Evolutionary conservation across 1,140 invertebrate species (phyloP), one percentile per base, ranked within the genome.

Genomic region (Oedothorax gibbosus): DNA sequence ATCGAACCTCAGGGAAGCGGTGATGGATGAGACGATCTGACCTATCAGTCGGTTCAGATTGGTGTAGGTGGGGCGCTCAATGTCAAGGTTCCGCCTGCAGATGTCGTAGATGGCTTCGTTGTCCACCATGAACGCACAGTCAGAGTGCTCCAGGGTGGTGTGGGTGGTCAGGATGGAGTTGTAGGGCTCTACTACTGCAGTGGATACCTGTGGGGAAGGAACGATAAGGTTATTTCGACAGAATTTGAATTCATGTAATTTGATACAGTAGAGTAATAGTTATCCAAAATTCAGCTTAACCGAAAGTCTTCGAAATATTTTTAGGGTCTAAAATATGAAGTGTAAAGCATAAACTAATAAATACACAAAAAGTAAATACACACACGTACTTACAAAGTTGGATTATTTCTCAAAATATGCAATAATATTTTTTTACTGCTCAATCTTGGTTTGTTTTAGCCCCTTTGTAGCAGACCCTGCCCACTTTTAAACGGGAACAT

Each of bases 171-270:
- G 89, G 8, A 97, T 91, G 0, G 95, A 93, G 89, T 97, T 97
- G 89, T 97, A 97, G 0, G 96, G 95, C 89, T 97, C 96, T 3
- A 97, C 95, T 65, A 97, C 95, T 14, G 95, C 93, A 0, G 92
- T 92, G 18, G 91, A 91, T 12, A 94, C 92, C 90, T 92, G 20
- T 12, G 35, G 18, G 50, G 50, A 6, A 71, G 15, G 7, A 65
- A 12, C n/a, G 18, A n/a, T 65, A 65, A 65, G 14, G 20, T 65
- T 65, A 10, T 10, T 10, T 65, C 15, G 10, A 57, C 10, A 11
- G 56, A 57, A 15, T 57, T 57, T 57, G 0, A n/a, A n/a, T n/a
- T n/a, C 15, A 11, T 57, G 15, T 15, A 57, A 57, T 10, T 11
- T 57, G 15, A 11, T 57, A 57, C 56, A 57, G 56, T 11, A 15